Evolutionary conservation across 2,888 invertebrate genomes (phyloP), one percentile per base, ranked within the genome.

Genomic region (Ceratothoa steindachneri): DNA sequence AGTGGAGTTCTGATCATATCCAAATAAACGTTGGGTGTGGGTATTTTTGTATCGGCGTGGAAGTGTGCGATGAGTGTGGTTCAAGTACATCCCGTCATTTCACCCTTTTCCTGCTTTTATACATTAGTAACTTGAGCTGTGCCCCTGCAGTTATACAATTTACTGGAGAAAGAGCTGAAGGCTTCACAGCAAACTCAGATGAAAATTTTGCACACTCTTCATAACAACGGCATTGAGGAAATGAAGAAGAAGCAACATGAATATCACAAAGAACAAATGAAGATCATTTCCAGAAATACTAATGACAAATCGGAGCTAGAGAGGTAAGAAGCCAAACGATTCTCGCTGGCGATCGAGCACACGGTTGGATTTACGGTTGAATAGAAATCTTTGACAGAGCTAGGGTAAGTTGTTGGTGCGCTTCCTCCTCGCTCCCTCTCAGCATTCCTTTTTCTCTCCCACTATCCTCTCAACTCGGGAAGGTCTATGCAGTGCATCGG

Each of bases 271-370:
- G 93, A 92, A 81, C 95, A 96, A 84, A 93, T 95, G 75, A 95
- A 94, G 83, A 89, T 89, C 67, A 86, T 97, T 76, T 90, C 92
- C 28, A 93, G 94, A 84, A 91, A 91, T 75, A 93, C 95, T 84
- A 89, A 92, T 81, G 95, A 97, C 84, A 92, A 95, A 82, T 95
- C 86, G 80, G 97, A 97, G 84, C 88, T 96, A 81, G 90, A 91
- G 64, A 83, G 85, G 85, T 85, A 73, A 65, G 67, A 55, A n/a
- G n/a, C n/a, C n/a, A n/a, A n/a, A n/a, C n/a, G n/a, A 4, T 15
- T 7, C 9, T 60, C 9, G 60, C 60, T 12, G 22, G 9, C 12
- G 24, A 30, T 27, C 12, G 7, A 53, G 52, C 19, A 53, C n/a
- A n/a, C n/a, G n/a, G n/a, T n/a, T n/a, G n/a, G n/a, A n/a, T n/a